These are phyloP conservation scores for Dipodomys stephensi DNA, from an alignment of 2,113 vertebrate genomes.

Conservation along the genomic window DNA sequence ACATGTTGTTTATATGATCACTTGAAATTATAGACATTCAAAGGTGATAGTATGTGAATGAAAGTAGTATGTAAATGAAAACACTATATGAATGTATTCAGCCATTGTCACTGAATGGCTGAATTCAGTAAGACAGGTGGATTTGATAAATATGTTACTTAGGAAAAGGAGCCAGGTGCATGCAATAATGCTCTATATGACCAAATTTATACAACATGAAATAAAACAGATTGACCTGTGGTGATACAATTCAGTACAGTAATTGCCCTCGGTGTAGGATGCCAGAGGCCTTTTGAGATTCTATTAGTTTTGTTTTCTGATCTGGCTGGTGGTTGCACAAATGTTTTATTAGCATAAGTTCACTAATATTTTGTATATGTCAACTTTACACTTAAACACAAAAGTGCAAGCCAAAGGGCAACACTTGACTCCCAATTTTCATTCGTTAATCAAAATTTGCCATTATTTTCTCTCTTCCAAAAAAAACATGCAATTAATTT, in stretches of 20 bases:
- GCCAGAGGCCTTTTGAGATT: not conserved
- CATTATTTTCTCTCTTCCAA: not conserved
- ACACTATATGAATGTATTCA: too few species aligned
- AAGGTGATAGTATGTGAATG: not conserved
- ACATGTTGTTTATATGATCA: not conserved
- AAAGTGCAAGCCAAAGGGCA: not conserved
- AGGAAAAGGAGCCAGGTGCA: slow-evolving; percentile 59
- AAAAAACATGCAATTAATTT: slow-evolving; percentile 1
- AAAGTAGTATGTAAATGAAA: too few species aligned
- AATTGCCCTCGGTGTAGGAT: not conserved
- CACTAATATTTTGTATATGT: not conserved
- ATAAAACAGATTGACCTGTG: not conserved
- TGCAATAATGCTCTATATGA: not conserved
- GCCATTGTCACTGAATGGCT: not conserved
- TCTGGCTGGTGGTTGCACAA: not conserved
- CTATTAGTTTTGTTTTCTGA: not conserved
- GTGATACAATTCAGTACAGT: not conserved
- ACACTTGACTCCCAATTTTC: not conserved
- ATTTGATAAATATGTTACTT: slow-evolving; percentile 40
- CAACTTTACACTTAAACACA: not conserved
- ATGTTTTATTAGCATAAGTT: not conserved
- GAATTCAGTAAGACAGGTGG: not conserved
- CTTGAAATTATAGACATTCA: not conserved
- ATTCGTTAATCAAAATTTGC: not conserved
- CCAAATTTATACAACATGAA: not conserved